Evolutionary conservation across 2,113 vertebrate genomes (phyloP).

Genomic region (Neoarius graeffei): DNA sequence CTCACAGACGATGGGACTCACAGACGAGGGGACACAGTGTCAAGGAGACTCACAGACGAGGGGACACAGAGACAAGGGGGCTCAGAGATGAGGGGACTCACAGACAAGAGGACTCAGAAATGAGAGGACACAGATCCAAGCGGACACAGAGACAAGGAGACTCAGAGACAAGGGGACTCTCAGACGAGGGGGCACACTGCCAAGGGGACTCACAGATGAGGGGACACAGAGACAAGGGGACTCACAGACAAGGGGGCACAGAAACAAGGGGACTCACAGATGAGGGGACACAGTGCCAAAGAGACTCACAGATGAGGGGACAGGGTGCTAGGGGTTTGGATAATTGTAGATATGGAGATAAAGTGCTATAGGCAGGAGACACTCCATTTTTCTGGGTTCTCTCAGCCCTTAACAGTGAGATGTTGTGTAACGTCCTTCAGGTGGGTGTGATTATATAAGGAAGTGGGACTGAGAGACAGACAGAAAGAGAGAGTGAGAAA

Average conservation of each 20-base stretch:
- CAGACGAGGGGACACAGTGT: neutral
- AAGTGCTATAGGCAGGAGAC: neutral
- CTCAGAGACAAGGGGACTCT: neutral
- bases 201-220: neutral
- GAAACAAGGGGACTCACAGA: neutral
- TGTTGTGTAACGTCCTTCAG: constrained; percentile 66
- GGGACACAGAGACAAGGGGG: neutral
- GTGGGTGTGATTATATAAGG: constrained; percentile 73
- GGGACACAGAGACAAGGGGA: neutral
- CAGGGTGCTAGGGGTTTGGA: neutral
- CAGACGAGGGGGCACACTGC: neutral
- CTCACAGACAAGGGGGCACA: neutral
- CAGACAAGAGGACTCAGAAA: neutral
- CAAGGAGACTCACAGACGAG: neutral
- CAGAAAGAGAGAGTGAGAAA: neutral
- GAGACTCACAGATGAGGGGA: neutral
- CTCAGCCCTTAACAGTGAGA: constrained; percentile 24
- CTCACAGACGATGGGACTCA: neutral
- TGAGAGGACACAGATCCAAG: too few species aligned
- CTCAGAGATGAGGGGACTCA: too few species aligned
- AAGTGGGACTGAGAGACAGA: constrained; percentile 37
- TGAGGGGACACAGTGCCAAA: neutral
- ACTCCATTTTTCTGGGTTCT: neutral
- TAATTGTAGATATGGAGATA: neutral
- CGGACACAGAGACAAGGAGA: neutral